These are phyloP conservation scores for Pangasius macronema DNA, from an alignment of 2,797 vertebrate genomes.

Conservation along the genomic window DNA sequence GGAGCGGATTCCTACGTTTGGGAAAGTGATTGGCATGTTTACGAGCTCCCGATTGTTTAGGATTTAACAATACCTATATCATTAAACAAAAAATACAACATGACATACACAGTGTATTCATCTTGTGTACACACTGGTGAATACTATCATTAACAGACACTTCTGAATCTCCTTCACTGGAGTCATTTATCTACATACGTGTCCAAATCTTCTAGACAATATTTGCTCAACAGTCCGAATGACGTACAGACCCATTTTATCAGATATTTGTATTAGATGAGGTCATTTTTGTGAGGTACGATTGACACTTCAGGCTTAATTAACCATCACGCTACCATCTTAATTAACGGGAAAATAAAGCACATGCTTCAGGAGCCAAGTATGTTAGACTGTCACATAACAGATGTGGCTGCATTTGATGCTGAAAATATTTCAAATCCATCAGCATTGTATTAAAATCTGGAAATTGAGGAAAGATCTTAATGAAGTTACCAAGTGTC, in stretches of 20 bases:
- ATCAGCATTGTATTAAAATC: background rate
- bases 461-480: background rate
- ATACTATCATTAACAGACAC: slow-evolving; percentile 1
- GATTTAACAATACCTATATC: slow-evolving; percentile 26
- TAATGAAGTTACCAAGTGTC: background rate
- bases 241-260: background rate
- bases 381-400: background rate
- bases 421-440: background rate
- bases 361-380: background rate
- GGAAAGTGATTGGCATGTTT: slow-evolving; percentile 13
- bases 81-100: slow-evolving; percentile 45
- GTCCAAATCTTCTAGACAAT: background rate
- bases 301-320: background rate
- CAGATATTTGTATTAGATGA: background rate
- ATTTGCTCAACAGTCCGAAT: background rate
- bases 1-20: slow-evolving; percentile 40
- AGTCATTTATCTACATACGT: background rate
- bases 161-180: background rate
- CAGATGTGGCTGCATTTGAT: background rate
- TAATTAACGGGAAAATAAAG: background rate
- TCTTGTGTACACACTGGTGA: background rate
- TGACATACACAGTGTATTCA: slow-evolving; percentile 11
- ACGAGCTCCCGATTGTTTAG: slow-evolving; percentile 32
- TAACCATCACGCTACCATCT: background rate
- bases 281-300: background rate